Percentiles rank a stretch among this genome's conserved stretches.
Conservation (phyloP, 2,797 vertebrate genomes). For the Forpus xanthops region DNA sequence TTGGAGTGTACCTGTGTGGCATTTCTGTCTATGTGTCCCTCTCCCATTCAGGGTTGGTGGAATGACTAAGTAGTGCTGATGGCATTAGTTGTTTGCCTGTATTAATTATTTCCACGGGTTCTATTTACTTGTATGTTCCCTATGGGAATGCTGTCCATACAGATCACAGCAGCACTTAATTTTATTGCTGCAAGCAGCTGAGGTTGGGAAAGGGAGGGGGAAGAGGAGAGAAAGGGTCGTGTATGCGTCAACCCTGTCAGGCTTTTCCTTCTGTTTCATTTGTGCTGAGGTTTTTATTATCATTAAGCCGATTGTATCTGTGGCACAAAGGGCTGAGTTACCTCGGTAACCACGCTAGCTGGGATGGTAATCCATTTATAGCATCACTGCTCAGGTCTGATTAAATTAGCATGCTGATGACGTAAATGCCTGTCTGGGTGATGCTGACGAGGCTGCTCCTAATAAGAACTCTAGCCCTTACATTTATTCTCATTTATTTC, state of each 20-base stretch:
- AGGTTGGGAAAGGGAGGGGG: constrained; percentile 13
- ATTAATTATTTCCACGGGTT: constrained; percentile 55
- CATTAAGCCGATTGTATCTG: constrained; percentile 74
- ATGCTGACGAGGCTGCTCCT: constrained; percentile 67
- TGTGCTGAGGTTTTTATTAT: constrained; percentile 66
- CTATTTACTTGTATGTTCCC: constrained; percentile 33
- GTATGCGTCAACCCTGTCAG: constrained; percentile 53
- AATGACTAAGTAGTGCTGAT: constrained; percentile 49
- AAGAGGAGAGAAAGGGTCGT: constrained; percentile 15
- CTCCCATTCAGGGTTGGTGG: constrained; percentile 10
- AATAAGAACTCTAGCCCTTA: constrained; percentile 51
- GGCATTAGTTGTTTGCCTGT: constrained; percentile 7
- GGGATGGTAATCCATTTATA: constrained; percentile 74
- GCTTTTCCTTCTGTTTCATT: constrained; percentile 66
- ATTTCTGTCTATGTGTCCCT: not conserved
- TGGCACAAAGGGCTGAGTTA: constrained; percentile 74
- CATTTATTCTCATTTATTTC: constrained; percentile 53
- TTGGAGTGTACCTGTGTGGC: fast-evolving
- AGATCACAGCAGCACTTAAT: constrained; percentile 45
- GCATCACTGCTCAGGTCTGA: constrained; percentile 65
- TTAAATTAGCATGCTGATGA: constrained; percentile 75
- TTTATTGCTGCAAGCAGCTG: constrained; percentile 40
- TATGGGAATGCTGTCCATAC: constrained; percentile 50
- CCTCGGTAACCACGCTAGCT: constrained; percentile 77
- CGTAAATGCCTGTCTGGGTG: constrained; percentile 59